Evolutionary conservation across 1,140 invertebrate genomes (phyloP), one percentile per base, ranked within the genome.

Genomic region (Trachelipus rathkii): DNA sequence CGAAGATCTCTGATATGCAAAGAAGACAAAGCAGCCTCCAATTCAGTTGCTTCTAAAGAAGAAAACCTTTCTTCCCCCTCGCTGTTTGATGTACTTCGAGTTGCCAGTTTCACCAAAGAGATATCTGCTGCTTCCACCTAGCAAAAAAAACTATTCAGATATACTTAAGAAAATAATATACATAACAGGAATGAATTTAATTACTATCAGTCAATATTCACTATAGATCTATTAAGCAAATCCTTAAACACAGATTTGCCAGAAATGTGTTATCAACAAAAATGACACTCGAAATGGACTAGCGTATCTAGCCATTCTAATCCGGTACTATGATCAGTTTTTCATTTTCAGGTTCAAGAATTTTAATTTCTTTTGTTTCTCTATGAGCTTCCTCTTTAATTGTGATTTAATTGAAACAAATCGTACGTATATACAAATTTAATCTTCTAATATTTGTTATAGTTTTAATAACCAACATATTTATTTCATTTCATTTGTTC

Each of bases 1-100:
- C 92, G 88, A 23, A 95, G 90, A 80, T 96, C 94, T 80, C 93
- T 87, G 81, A 95, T 92, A 84, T 96, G 93, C 24, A 95, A 86
- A 88, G 93, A 93, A 82, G 94, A 92, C 9, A 94, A 83, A 0
- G 92, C 92, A 74, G 93, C 86, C 84, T 95, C 93, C 67, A 95
- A 85, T 83, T 95, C 92, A 11, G 77, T 72, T 13, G 50, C 50
- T 60, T 60, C 45, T 33, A 72, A 69, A 15, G 73, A 71, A 46
- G 72, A 21, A 68, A 70, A 72, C n/a, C 33, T 71, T 8, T 53
- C 75, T 33, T 71, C 79, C 3, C 68, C 73, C 69, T 72, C 73
- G 66, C 45, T 60, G 13, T 71, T 71, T 33, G 33, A 33, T 0
- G 70, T 71, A n/a, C 44, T 24, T 33, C 24, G 50, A 15, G 50